phyloP scores from a whole-genome alignment of 2,888 invertebrate genomes.

The Caenorhabditis japonica region DNA sequence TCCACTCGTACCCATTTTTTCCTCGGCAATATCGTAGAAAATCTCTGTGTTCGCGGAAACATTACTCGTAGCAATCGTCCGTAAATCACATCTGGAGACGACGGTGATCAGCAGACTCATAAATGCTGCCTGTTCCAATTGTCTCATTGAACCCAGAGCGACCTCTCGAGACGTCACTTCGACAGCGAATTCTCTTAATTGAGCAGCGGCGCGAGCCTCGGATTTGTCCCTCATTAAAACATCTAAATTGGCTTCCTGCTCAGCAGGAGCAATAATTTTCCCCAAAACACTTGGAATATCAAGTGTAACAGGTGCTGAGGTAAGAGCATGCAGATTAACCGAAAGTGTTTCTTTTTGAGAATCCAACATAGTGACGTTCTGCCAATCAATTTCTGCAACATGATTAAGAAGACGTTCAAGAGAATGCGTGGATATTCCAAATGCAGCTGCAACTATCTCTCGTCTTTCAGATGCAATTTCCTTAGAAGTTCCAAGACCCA shows the following conservation, averaged over 20 bases:
- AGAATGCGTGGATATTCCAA: constrained; percentile 35
- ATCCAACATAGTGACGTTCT: constrained; percentile 38
- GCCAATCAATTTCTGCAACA: constrained; percentile 37
- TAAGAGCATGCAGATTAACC: constrained; percentile 23
- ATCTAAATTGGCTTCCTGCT: constrained; percentile 44
- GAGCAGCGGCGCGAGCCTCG: constrained; percentile 34
- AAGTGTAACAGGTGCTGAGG: constrained; percentile 15
- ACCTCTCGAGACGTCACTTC: constrained; percentile 27
- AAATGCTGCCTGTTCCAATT: constrained; percentile 38
- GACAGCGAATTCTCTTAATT: constrained; percentile 37
- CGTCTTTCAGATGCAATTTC: constrained; percentile 30
- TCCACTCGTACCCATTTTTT: constrained; percentile 40
- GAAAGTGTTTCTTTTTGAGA: constrained; percentile 32
- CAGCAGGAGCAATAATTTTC: constrained; percentile 36
- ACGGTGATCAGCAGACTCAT: constrained; percentile 42
- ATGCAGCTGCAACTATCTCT: constrained; percentile 40
- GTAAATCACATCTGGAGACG: constrained; percentile 41
- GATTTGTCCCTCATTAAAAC: constrained; percentile 35
- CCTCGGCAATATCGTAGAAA: constrained; percentile 46
- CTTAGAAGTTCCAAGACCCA: constrained; percentile 6
- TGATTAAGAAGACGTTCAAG: constrained; percentile 41
- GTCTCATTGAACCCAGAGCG: constrained; percentile 27
- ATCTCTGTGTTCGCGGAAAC: constrained; percentile 26
- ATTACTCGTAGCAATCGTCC: constrained; percentile 27
- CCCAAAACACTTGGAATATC: constrained; percentile 44